Evolutionary conservation across 2,113 vertebrate genomes (phyloP).

Genomic region (Aplodontia rufa): DNA sequence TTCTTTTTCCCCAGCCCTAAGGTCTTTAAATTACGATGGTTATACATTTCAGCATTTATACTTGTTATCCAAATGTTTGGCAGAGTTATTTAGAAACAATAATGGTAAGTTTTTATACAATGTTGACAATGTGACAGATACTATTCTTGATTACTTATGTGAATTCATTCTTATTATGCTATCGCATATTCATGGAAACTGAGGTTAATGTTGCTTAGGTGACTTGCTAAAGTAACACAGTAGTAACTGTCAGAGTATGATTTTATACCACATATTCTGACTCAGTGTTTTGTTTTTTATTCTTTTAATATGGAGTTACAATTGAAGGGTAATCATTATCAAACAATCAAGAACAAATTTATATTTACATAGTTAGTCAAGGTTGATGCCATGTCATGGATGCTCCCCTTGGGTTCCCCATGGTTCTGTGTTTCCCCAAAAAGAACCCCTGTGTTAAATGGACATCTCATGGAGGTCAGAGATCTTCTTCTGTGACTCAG

Average conservation of each 20-base stretch:
- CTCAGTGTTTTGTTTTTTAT: neutral
- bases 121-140: neutral
- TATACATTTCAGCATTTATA: neutral
- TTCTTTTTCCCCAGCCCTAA: neutral
- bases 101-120: neutral
- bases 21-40: neutral
- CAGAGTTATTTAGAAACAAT: neutral
- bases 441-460: too few relatives aligned
- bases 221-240: neutral
- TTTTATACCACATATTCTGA: neutral
- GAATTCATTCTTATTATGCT: neutral
- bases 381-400: too few relatives aligned
- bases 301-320: too few relatives aligned
- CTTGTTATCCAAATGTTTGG: neutral
- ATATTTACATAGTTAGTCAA: too few relatives aligned
- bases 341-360: too few relatives aligned
- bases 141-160: neutral
- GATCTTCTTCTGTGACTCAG: too few relatives aligned
- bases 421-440: too few relatives aligned
- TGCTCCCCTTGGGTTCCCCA: too few relatives aligned
- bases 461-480: too few relatives aligned
- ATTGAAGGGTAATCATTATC: too few relatives aligned
- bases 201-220: neutral
- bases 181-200: neutral
- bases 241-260: neutral